These are phyloP conservation scores for Takifugu rubripes DNA, from an alignment of 2,797 vertebrate species.

Conservation along the genomic window DNA sequence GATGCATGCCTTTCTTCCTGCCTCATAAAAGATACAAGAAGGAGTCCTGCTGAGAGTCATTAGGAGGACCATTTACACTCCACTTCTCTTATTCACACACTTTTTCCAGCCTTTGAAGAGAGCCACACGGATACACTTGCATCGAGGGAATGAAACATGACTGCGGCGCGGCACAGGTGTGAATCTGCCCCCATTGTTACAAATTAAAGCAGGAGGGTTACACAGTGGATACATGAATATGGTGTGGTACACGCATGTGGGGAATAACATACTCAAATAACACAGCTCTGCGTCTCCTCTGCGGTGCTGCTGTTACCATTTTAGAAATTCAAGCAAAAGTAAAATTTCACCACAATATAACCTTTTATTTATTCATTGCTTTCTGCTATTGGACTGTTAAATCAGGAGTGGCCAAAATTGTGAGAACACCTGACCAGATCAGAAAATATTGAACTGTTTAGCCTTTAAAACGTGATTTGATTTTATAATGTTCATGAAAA, in stretches of 20 bases:
- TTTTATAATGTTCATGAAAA: no score
- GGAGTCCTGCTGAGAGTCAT: constrained; percentile 79
- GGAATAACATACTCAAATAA: no score
- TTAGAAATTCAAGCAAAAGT: constrained; percentile 77
- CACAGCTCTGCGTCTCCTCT: constrained; percentile 46
- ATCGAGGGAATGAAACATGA: constrained; percentile 53
- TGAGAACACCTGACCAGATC: no score
- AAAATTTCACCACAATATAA: constrained; percentile 75
- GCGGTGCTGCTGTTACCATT: constrained; percentile 66
- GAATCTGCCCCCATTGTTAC: constrained; percentile 22
- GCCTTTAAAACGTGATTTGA: no score
- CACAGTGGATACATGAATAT: no score
- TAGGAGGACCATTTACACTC: constrained; percentile 75
- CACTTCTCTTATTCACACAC: constrained; percentile 69
- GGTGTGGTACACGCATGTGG: no score
- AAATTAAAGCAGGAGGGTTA: background rate
- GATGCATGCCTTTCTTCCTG: constrained; percentile 73
- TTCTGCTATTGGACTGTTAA: constrained; percentile 48
- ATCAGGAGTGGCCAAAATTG: no score
- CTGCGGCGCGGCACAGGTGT: constrained; percentile 44
- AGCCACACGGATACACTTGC: constrained; percentile 55
- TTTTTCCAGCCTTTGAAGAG: constrained; percentile 69
- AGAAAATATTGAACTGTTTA: no score
- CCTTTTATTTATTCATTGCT: constrained; percentile 81
- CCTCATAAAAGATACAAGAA: constrained; percentile 75